Evolutionary conservation across 2,113 vertebrate species (phyloP).

Genomic region (Aix galericulata): DNA sequence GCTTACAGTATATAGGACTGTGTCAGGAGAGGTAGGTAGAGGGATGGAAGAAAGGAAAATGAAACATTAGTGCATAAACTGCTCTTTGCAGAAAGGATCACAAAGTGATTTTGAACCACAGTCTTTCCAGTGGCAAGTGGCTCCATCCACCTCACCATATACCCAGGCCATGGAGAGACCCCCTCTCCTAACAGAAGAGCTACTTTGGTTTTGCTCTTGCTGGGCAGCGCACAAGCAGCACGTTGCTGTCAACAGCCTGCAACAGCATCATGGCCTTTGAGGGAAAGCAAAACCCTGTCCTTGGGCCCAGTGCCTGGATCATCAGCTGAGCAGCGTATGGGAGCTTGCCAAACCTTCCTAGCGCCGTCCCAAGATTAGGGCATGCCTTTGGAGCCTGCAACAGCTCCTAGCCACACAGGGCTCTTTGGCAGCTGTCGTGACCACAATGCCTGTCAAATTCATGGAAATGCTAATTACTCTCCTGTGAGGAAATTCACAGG

Average conservation of each 20-base stretch:
- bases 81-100: neutral
- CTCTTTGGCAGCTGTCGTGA: neutral
- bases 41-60: neutral
- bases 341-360: neutral
- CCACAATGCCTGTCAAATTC: neutral
- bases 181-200: neutral
- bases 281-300: neutral
- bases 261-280: neutral
- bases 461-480: neutral
- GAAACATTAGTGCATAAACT: neutral
- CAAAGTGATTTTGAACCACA: neutral
- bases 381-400: neutral
- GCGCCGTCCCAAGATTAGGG: neutral
- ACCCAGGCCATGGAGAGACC: neutral
- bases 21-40: neutral
- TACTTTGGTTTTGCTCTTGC: neutral
- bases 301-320: fast-evolving
- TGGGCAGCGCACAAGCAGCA: fast-evolving
- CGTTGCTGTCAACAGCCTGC: neutral
- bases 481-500: neutral
- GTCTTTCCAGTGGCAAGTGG: neutral
- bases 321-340: neutral
- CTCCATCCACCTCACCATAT: neutral
- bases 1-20: neutral
- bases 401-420: neutral